phyloP scores from a whole-genome alignment of 2,797 vertebrate genomes.

The Syngnathus rostellatus region DNA sequence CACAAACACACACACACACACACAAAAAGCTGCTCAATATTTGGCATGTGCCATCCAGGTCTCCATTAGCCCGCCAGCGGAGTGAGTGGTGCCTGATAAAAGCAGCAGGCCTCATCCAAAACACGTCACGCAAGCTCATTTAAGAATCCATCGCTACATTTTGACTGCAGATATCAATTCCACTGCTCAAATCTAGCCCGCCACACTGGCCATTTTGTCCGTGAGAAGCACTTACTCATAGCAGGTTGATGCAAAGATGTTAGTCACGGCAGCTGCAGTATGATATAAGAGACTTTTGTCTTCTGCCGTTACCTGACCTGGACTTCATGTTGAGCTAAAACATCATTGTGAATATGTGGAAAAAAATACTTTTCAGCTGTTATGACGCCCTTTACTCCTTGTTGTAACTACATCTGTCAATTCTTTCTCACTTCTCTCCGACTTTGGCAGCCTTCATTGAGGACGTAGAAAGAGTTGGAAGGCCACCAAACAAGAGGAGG shows the following conservation, averaged over 20 bases:
- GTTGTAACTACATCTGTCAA: neutral
- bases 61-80: slow-evolving; percentile 25
- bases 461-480: slow-evolving; percentile 25
- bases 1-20: neutral
- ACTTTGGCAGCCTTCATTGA: slow-evolving; percentile 8
- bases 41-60: slow-evolving; percentile 15
- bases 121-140: neutral
- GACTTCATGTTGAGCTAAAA: neutral
- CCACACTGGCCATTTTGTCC: no score
- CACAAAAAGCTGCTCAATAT: slow-evolving; percentile 2
- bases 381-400: neutral
- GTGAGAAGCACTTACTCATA: neutral
- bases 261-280: neutral
- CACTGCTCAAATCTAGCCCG: neutral
- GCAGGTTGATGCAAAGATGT: slow-evolving; percentile 1
- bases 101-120: slow-evolving; percentile 19
- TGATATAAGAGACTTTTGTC: neutral
- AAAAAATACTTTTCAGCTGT: neutral
- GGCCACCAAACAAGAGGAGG: slow-evolving; percentile 22
- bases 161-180: neutral
- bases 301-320: neutral
- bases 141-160: neutral
- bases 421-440: slow-evolving; percentile 2
- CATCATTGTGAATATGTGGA: neutral
- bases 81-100: slow-evolving; percentile 28